Base-by-base conservation (phyloP, 2,888 invertebrate genomes). In the Conomelus anceps region DNA sequence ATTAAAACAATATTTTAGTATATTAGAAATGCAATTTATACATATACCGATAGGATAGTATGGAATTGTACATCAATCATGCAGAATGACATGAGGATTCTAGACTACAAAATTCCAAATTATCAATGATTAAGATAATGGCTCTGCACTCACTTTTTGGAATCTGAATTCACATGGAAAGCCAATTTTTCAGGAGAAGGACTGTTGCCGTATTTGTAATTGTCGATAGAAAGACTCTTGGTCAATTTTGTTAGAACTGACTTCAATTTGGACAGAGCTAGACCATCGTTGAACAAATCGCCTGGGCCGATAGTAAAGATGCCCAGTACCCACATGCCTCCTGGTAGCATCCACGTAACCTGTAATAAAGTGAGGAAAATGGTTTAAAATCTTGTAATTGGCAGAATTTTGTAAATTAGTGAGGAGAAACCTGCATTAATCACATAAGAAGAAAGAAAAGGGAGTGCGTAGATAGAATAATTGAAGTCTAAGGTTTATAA, bases 311-410 rank as follows among this genome's bases (percentile, higher is more conserved):
- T 95, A 29, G 97, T 94, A 93, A 98, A 98, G 91, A 98, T 94
- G 93, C 97, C 98, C 92, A 98, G 94, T 87, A 98, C 96, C 93
- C 96, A 96, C 94, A 98, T 96, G 86, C 98, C 98, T 85, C 98
- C 98, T 34, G 98, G 97, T 90, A 98, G 94, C 98, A 98, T 98
- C 93, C 97, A 95, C 1, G 96, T 96, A 0, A 97, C 95, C 95
- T 95, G 90, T 0, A 91, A 91, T 29, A 88, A 90, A 89, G 23
- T 63, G 20, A 13, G 63, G 24, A 84, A 87, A 85, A 88, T 86
- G 86, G 86, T 89, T 22, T 22, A 41, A 84, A 23, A 22, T 22
- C 22, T 89, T 26, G 24, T 84, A 90, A 89, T 84, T 84, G 87
- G 86, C 41, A 90, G 22, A 88, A 23, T 22, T 23, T 86, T 23